Percentiles rank a stretch among this genome's conserved stretches.
phyloP scores from a whole-genome alignment of 23 tunicate species.

The Pegea sp. region DNA sequence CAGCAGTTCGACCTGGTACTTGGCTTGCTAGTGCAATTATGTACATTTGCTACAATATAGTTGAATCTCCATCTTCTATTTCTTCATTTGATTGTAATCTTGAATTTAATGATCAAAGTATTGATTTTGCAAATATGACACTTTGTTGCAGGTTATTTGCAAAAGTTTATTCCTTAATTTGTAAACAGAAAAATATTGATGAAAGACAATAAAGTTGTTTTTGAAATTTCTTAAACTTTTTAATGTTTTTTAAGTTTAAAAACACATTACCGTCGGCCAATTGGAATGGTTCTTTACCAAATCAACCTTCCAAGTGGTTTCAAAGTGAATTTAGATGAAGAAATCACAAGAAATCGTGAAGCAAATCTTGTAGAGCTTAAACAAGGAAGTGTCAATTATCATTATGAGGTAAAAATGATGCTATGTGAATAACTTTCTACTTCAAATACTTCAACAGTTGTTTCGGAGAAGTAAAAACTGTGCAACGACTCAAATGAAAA shows the following conservation, averaged over 20 bases:
- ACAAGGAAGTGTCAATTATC: constrained; percentile 10
- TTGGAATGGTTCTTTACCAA: constrained; percentile 61
- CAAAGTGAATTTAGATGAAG: constrained; percentile 16
- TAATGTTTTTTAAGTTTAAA: constrained; percentile 25
- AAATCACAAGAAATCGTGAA: constrained; percentile 9
- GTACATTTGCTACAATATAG: constrained; percentile 42
- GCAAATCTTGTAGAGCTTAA: constrained; percentile 48
- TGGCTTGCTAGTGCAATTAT: constrained; percentile 47
- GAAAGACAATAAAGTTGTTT: no score
- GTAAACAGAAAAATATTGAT: no score
- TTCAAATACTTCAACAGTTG: no score
- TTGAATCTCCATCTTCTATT: constrained; percentile 10
- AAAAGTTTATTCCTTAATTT: no score
- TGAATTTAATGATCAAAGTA: neutral
- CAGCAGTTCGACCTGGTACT: constrained; percentile 36
- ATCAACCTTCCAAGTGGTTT: constrained; percentile 37
- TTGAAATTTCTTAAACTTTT: no score
- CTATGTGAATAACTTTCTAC: constrained; percentile 11
- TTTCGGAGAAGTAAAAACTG: constrained; percentile 9
- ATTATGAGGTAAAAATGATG: constrained; percentile 67
- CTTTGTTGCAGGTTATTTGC: constrained; percentile 64
- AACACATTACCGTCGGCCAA: constrained; percentile 5
- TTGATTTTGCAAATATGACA: constrained; percentile 12
- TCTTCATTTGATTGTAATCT: constrained; percentile 25
- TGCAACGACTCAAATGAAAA: constrained; percentile 11